Evolutionary conservation across 2,888 invertebrate genomes (phyloP), one percentile per base, ranked within the genome.

Genomic region (Synanthedon formicaeformis): DNA sequence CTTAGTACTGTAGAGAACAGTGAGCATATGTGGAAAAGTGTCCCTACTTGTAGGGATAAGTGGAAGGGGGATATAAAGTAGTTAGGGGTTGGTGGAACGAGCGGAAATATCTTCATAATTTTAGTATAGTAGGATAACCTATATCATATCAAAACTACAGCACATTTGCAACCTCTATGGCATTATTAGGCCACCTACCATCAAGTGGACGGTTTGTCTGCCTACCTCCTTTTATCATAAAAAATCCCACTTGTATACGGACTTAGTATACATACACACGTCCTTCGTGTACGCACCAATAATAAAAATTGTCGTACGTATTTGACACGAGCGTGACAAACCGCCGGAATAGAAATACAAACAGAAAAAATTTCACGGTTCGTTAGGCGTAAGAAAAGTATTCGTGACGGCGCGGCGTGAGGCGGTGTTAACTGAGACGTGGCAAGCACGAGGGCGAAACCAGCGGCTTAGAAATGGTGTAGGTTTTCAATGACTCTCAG

Each of bases 341-440:
- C 41, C 52, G 45, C 45, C 48, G 41, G 27, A 50, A 51, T 52
- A 52, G 52, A 52, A 54, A 54, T 40, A 50, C 50, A 54, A 54
- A 54, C 54, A 54, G 48, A 52, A 41, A 41, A 51, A 50, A 48
- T 52, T 50, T 54, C 23, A 41, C 54, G 52, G 54, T 52, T 54
- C 52, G 54, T 54, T 54, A 52, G 41, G 14, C 41, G 23, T 41
- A 52, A 41, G 52, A 54, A 52, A 54, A 52, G 40, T 52, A 50
- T 52, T 40, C 3, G 13, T 14, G 13, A 13, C 13, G 13, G 45
- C 45, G 34, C 34, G 27, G 27, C 27, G 3, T 27, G 27, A 27
- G 41, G 41, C 41, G n/a, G 45, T 45, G 45, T 45, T 45, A 45
- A 45, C 11, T 45, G 45, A 45, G 8, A 12, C 45, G 45, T 14